Evolutionary conservation across 2,797 vertebrate genomes (phyloP).

Genomic region (Brachymystax lenok): DNA sequence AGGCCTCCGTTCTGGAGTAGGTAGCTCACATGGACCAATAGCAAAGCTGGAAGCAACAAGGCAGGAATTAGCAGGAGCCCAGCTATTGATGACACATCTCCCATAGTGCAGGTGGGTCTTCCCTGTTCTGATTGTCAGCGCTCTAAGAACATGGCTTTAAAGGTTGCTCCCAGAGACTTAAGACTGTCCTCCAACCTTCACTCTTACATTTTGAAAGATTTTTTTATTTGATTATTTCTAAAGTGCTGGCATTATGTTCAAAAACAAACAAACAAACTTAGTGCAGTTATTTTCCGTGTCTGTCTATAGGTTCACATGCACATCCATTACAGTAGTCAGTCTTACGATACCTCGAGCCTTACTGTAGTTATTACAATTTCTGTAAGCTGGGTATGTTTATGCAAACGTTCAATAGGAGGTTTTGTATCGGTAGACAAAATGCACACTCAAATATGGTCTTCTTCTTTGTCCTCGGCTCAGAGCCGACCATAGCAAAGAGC

Average conservation of each 20-base stretch:
- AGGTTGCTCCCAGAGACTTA: conserved; percentile 48
- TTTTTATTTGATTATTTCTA: conserved; percentile 25
- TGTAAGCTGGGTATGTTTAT: conserved; percentile 43
- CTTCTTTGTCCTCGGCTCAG: conserved; percentile 50
- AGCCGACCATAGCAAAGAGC: conserved; percentile 32
- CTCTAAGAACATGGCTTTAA: conserved; percentile 80
- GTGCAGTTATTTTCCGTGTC: conserved; percentile 64
- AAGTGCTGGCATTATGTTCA: conserved; percentile 62
- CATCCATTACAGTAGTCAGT: conserved; percentile 61
- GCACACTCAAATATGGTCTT: conserved; percentile 51
- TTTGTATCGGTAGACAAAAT: conserved; percentile 44
- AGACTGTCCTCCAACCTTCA: conserved; percentile 41
- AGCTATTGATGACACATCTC: conserved; percentile 68
- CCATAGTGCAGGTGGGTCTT: conserved; percentile 72
- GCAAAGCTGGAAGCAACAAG: conserved; percentile 70
- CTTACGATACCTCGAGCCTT: conserved; percentile 49
- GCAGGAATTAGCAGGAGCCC: conserved; percentile 66
- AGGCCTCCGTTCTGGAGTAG: conserved; percentile 48
- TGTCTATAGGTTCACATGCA: conserved; percentile 61
- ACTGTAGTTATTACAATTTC: conserved; percentile 46
- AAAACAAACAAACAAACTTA: conserved; percentile 65
- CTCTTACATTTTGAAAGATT: conserved; percentile 20
- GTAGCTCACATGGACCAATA: conserved; percentile 66
- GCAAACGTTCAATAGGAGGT: conserved; percentile 69
- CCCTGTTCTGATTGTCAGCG: conserved; percentile 80